These are phyloP conservation scores for Neodiprion fabricii DNA, from an alignment of 1,140 invertebrate species.

Conservation along the genomic window DNA sequence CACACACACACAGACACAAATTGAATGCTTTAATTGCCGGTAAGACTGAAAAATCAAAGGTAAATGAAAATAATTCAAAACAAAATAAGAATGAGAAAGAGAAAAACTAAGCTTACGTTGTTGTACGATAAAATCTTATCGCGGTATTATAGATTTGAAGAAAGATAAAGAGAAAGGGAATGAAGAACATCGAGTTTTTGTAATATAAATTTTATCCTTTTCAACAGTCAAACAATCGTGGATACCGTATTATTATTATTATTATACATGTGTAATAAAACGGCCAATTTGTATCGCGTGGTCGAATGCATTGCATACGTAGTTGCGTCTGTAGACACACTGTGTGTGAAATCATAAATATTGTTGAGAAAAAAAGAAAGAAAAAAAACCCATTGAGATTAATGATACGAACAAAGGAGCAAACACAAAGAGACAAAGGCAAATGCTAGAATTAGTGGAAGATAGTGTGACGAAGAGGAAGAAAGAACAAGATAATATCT, in stretches of 20 bases:
- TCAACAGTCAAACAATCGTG: too few species aligned
- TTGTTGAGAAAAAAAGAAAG: conserved; percentile 6
- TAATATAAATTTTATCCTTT: too few species aligned
- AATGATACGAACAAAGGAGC: conserved; percentile 10
- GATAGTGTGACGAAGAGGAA: neutral
- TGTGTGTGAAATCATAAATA: neutral
- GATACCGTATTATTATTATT: too few species aligned
- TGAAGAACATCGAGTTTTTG: too few species aligned
- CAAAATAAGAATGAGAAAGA: conserved; percentile 35
- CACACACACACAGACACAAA: neutral
- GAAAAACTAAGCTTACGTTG: conserved; percentile 19
- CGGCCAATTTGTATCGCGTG: too few species aligned
- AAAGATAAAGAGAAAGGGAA: too few species aligned
- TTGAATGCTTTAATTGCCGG: conserved; percentile 30
- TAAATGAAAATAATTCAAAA: neutral
- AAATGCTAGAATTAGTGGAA: neutral
- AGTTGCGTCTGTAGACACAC: neutral
- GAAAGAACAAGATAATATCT: too few species aligned
- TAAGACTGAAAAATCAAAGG: conserved; percentile 46
- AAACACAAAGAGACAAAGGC: neutral
- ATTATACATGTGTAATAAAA: too few species aligned
- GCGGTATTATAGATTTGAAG: too few species aligned
- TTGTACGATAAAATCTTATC: too few species aligned
- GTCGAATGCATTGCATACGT: too few species aligned
- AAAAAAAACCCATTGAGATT: conserved; percentile 5